Evolutionary conservation across 1,140 invertebrate genomes (phyloP), one percentile per base, ranked within the genome.

Genomic region (Melipona quadrifasciata): DNA sequence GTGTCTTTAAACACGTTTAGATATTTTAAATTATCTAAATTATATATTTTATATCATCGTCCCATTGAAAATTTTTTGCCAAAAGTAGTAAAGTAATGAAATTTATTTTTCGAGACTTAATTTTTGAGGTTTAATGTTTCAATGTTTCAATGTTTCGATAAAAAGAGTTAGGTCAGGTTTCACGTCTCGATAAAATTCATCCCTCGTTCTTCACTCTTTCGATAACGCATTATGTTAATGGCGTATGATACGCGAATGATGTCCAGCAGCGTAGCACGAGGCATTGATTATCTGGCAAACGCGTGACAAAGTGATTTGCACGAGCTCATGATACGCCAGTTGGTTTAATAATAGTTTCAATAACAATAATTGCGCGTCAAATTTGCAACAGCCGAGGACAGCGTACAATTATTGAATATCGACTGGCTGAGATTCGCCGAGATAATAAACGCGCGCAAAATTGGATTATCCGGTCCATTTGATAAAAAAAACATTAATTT

Each of bases 341-440:
- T 14, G 27, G 51, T 79, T 79, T 79, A 70, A 79, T 79, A 79
- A 79, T 70, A 79, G 65, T 79, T 79, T 79, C 65, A 55, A 55
- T 53, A 79, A 79, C 31, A 79, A 68, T 51, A 68, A 65, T 70
- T 68, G 77, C 51, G 64, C 51, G 77, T 70, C 77, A 39, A 79
- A 79, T 79, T 79, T 79, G 77, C 77, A 34, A 55, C 21, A n/a
- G 31, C 51, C 21, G 27, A 0, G 47, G n/a, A 19, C 21, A 34
- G 64, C 19, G 16, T 24, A 27, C 21, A 34, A 14, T 24, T 24
- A 68, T 79, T 68, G 65, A 70, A 79, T 79, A 39, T 55, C 65
- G 47, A 68, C 27, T 53, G 47, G 53, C 27, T 61, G 58, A 61
- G 64, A 68, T 79, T 67, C 64, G 11, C 27, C 24, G 64, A 47